phyloP scores from a whole-genome alignment of 2,797 vertebrate genomes.

The Lutra lutra region DNA sequence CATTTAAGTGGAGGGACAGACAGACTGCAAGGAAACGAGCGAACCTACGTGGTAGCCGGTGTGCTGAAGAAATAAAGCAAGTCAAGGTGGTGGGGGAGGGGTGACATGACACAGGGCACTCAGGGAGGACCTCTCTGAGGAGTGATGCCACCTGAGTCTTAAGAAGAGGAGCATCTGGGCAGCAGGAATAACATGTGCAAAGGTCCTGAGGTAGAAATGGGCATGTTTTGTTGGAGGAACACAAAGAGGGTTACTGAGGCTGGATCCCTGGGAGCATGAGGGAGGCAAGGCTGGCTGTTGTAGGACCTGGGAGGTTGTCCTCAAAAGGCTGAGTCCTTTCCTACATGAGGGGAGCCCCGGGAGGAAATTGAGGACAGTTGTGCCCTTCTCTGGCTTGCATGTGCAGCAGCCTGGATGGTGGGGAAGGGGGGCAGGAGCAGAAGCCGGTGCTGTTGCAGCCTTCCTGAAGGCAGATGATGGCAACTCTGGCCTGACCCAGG shows the following conservation, averaged over 20 bases:
- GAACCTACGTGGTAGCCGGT: not conserved
- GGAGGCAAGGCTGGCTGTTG: not conserved
- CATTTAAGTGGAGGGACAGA: not conserved
- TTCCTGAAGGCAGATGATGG: not conserved
- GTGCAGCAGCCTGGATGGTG: not conserved
- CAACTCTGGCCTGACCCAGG: not conserved
- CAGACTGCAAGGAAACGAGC: not conserved
- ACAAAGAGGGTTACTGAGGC: not conserved
- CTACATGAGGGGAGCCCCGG: not conserved
- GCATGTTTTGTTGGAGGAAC: not conserved
- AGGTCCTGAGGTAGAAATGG: not conserved
- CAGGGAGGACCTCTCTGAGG: not conserved
- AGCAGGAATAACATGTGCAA: not conserved
- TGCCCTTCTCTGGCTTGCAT: fast-evolving
- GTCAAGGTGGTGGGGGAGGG: not conserved
- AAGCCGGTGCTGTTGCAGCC: not conserved
- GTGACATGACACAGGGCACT: no score
- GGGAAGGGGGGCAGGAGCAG: not conserved
- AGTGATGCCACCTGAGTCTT: not conserved
- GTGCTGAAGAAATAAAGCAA: not conserved
- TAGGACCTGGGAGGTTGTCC: not conserved
- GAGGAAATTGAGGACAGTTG: not conserved
- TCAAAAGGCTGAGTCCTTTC: not conserved
- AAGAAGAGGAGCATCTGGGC: not conserved
- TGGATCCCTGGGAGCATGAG: not conserved